Conservation (phyloP, 2,113 vertebrate genomes). For the Sakesphorus luctuosus region DNA sequence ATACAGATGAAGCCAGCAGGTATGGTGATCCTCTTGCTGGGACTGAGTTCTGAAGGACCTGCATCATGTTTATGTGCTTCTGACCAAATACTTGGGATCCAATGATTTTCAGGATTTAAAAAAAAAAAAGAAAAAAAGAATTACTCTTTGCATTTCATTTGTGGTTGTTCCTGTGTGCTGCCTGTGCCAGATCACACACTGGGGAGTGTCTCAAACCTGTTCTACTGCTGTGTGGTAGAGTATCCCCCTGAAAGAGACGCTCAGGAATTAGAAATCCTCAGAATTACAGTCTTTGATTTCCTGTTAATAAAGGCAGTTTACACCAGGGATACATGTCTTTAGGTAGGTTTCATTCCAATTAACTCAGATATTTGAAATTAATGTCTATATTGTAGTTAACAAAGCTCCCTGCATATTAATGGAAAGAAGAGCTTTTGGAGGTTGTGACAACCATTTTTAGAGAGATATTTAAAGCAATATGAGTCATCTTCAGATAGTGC, state of each 20-base stretch:
- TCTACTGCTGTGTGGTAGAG: neutral
- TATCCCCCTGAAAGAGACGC: neutral
- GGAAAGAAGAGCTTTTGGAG: neutral
- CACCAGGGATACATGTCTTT: neutral
- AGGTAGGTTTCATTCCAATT: neutral
- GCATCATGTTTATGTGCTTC: neutral
- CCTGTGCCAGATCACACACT: neutral
- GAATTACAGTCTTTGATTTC: neutral
- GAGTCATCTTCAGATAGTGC: neutral
- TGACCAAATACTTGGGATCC: neutral
- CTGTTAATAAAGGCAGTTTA: neutral
- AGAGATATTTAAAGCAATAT: neutral
- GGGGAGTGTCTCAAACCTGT: neutral
- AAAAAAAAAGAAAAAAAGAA: neutral
- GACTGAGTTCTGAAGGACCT: neutral
- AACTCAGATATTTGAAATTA: neutral
- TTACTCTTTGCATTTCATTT: neutral
- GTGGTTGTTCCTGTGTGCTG: neutral
- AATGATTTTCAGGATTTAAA: neutral
- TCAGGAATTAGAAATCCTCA: neutral
- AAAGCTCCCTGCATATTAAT: neutral
- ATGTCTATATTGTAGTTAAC: neutral
- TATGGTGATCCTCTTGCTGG: neutral
- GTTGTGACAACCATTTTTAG: neutral
- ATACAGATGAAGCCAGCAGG: neutral